These are phyloP conservation scores for Leptobrachium leishanense DNA, from an alignment of 2,113 vertebrate species.

Conservation along the genomic window DNA sequence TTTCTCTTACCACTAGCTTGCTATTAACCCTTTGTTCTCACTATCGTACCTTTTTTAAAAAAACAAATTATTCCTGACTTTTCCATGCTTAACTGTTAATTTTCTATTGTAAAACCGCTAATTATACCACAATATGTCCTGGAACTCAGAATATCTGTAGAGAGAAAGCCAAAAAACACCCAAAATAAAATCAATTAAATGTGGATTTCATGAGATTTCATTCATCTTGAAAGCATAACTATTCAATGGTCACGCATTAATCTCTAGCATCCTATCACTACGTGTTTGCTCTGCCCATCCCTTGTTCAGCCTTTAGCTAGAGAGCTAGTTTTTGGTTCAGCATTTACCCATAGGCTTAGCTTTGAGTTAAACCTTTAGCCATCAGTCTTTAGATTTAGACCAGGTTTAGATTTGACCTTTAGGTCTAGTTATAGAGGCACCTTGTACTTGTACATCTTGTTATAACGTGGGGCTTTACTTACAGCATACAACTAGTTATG, in stretches of 20 bases:
- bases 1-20: constrained; percentile 57
- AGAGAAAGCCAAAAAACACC: constrained; percentile 62
- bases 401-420: no score
- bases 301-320: constrained; percentile 3
- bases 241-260: constrained; percentile 64
- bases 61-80: constrained; percentile 43
- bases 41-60: constrained; percentile 60
- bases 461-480: no score
- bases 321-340: no score
- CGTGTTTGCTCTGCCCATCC: constrained; percentile 55
- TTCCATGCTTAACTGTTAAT: constrained; percentile 60
- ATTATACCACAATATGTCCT: constrained; percentile 63
- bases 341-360: no score
- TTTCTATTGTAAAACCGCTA: constrained; percentile 55
- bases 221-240: constrained; percentile 76
- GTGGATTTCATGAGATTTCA: constrained; percentile 88
- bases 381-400: no score
- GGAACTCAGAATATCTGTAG: constrained; percentile 68
- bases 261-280: constrained; percentile 64
- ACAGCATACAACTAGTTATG: no score
- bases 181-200: constrained; percentile 66
- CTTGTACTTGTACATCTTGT: no score
- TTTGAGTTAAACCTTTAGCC: no score
- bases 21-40: constrained; percentile 60
- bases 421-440: no score